phyloP scores from a whole-genome alignment of 2,888 invertebrate species.

The Sphaerophoria taeniata region DNA sequence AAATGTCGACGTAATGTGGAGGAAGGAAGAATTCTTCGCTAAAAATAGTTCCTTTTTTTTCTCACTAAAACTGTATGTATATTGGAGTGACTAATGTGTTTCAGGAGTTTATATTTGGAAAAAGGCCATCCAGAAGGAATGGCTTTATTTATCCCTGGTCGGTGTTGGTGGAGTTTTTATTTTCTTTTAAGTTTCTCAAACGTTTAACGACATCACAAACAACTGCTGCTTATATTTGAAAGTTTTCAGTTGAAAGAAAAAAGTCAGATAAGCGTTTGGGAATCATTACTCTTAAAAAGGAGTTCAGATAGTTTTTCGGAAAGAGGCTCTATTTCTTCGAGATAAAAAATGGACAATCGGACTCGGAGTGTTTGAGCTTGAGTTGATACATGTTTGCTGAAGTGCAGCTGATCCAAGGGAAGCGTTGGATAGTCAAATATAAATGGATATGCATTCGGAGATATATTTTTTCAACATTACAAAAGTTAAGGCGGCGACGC shows the following conservation, averaged over 20 bases:
- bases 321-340: background rate
- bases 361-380: background rate
- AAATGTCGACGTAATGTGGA: background rate
- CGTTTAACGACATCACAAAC: conserved; percentile 16
- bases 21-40: conserved; percentile 12
- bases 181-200: conserved; percentile 14
- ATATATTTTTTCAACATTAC: no score
- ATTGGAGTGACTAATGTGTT: conserved; percentile 40
- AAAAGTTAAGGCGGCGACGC: no score
- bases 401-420: background rate
- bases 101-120: conserved; percentile 40
- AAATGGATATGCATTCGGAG: background rate
- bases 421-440: background rate
- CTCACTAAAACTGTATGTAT: background rate
- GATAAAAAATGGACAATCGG: background rate
- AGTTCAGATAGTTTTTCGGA: background rate
- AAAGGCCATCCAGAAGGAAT: conserved; percentile 26
- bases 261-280: conserved; percentile 14
- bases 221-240: conserved; percentile 20
- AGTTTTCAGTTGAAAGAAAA: conserved; percentile 1
- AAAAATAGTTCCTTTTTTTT: conserved; percentile 32
- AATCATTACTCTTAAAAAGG: conserved; percentile 25
- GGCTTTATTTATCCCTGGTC: conserved; percentile 2
- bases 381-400: no score
- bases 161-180: background rate